A percentile compares a stretch with the other conserved stretches of the same genome.
Evolutionary conservation across 2,113 vertebrate genomes (phyloP).

Genomic region (Hypocryptadius cinnamomeus): DNA sequence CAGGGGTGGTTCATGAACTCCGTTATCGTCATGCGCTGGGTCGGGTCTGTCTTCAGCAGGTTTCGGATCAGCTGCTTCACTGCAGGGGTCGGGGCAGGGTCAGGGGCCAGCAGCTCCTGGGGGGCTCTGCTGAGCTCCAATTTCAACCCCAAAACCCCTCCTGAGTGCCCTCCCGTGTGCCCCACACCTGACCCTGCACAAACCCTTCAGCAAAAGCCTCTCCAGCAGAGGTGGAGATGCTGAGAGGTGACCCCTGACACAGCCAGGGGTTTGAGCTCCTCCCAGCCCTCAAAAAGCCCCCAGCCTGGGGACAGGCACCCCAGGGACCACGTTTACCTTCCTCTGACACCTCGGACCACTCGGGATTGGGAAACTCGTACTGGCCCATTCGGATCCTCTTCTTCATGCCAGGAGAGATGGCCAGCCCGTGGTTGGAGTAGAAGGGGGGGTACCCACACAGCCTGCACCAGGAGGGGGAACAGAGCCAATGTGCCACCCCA

Average conservation of each 20-base stretch:
- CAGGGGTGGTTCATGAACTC: conserved; percentile 99
- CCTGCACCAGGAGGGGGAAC: conserved; percentile 50
- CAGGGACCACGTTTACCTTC: conserved; percentile 72
- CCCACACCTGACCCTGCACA: neutral
- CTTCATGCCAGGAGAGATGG: conserved; percentile 99
- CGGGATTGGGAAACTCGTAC: conserved; percentile 94
- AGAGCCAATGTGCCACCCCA: fast-evolving
- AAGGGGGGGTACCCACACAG: conserved; percentile 96
- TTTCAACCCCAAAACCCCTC: neutral
- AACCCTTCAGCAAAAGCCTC: neutral
- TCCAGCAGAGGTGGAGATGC: neutral
- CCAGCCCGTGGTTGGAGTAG: conserved; percentile 95
- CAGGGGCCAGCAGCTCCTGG: neutral
- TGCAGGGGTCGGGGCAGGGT: conserved; percentile 25
- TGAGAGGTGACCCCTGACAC: neutral
- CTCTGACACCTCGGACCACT: conserved; percentile 97
- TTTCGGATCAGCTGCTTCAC: conserved; percentile 93
- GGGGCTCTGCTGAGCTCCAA: fast-evolving
- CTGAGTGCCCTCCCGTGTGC: neutral
- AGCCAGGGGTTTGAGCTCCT: neutral
- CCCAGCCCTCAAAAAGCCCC: neutral
- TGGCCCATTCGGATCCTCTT: conserved; percentile 92
- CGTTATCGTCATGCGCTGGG: conserved; percentile 94
- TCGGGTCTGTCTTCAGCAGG: conserved; percentile 94
- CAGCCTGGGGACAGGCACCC: fast-evolving